Evolutionary conservation across 1,140 invertebrate species (phyloP), one percentile per base, ranked within the genome.

Genomic region (Camponotus floridanus): DNA sequence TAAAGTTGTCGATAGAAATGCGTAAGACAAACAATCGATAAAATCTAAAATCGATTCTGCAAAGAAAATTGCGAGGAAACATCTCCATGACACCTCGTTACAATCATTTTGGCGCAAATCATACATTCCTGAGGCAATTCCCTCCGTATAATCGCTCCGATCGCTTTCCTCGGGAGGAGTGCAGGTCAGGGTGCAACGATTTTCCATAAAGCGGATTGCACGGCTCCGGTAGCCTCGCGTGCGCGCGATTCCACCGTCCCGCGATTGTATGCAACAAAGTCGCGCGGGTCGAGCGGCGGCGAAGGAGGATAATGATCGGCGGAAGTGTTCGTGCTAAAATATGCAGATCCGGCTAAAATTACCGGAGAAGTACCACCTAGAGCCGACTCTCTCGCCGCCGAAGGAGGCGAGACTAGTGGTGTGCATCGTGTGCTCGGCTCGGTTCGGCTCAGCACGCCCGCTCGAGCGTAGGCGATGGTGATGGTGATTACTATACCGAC

Each of bases 291-390:
- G 71, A 45, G n/a, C 64, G 51, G 80, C 87, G 18, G 89, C 87
- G 86, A 90, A 73, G 15, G 79, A 42, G 92, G 94, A 95, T 95
- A 95, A 94, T 94, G 93, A 94, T 95, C 94, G 93, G 88, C 94
- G 94, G 94, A 95, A 95, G 94, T 94, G 93, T 94, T 94, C 94
- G 94, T 94, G 94, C 92, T 94, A 94, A 95, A 95, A 94, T 95
- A 95, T 95, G 94, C 94, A 95, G 94, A 94, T 94, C 93, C 92
- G 81, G 89, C 88, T 94, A 93, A 94, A 91, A 94, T 94, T 94
- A 93, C 94, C 80, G 90, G 86, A 88, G 89, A 90, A 92, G 90
- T 90, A 91, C 89, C 92, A 92, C 91, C 86, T 87, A 90, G 48
- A 51, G 76, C 62, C 62, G 84, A 61, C 68, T 57, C 73, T 57